Percentiles rank a stretch among this genome's conserved stretches.
Evolutionary conservation across 2,888 invertebrate genomes (phyloP).

Genomic region (Teleiodes luculella): DNA sequence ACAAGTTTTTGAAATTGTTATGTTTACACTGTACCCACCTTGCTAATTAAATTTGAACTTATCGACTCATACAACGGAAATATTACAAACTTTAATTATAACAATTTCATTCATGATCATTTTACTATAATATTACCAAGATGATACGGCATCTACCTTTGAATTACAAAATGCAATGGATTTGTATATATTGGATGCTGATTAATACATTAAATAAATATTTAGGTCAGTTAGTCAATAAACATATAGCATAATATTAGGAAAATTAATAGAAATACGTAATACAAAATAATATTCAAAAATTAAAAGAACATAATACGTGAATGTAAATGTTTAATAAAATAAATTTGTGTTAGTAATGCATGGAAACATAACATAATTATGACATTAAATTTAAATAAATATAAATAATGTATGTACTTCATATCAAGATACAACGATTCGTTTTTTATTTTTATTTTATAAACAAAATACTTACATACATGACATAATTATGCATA

Average conservation of each 20-base stretch:
- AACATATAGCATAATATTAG: constrained; percentile 3
- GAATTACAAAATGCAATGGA: constrained; percentile 9
- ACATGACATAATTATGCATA: constrained; percentile 3
- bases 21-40: constrained; percentile 29
- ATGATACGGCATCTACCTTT: constrained; percentile 7
- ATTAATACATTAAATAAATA: constrained; percentile 9
- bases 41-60: constrained; percentile 17
- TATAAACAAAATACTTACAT: constrained; percentile 5
- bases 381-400: not conserved
- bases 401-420: not conserved
- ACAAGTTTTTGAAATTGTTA: not conserved
- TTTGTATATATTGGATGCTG: constrained; percentile 12
- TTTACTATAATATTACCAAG: not conserved
- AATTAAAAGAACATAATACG: constrained; percentile 1
- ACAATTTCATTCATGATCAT: constrained; percentile 33
- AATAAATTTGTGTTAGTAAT: constrained; percentile 9
- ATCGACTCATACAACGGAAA: constrained; percentile 18
- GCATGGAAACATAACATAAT: not conserved
- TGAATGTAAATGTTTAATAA: constrained; percentile 11
- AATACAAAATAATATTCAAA: constrained; percentile 3
- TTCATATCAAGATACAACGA: constrained; percentile 1
- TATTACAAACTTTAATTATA: constrained; percentile 25
- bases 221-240: not conserved
- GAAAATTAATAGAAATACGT: constrained; percentile 8
- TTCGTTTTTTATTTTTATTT: constrained; percentile 1